Percentiles rank a stretch among this genome's conserved stretches.
Evolutionary conservation across 2,888 invertebrate species (phyloP).

Genomic region (Plebejus argus): DNA sequence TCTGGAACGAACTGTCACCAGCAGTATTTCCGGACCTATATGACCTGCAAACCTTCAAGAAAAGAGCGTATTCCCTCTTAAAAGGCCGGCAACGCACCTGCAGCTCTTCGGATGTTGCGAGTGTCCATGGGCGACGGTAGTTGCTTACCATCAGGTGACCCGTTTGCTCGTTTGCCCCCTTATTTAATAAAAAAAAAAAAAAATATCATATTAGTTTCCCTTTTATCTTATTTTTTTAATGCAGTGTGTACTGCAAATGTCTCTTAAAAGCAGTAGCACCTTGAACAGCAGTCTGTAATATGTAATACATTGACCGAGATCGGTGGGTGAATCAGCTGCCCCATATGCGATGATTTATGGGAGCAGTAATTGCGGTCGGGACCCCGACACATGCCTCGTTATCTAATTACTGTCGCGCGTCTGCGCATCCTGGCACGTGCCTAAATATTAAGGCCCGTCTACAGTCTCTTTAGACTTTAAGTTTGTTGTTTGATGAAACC

Average conservation of each 20-base stretch:
- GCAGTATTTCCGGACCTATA: too few relatives aligned
- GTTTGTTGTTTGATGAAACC: too few relatives aligned
- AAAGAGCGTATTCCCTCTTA: too few relatives aligned
- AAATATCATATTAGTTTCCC: neutral
- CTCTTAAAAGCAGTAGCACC: neutral
- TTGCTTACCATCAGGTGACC: too few relatives aligned
- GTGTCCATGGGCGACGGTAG: too few relatives aligned
- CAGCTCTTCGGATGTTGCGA: too few relatives aligned
- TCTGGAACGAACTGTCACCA: too few relatives aligned
- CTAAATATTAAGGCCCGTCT: conserved; percentile 24
- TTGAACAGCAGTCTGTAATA: neutral
- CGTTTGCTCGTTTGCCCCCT: too few relatives aligned
- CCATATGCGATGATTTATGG: conserved; percentile 76
- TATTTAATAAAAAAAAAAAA: too few relatives aligned
- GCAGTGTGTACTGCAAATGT: neutral
- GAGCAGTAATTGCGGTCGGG: conserved; percentile 76
- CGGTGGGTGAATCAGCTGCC: conserved; percentile 63
- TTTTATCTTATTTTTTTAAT: neutral
- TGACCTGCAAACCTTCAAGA: too few relatives aligned
- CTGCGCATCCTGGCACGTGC: conserved; percentile 45
- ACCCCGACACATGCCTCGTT: conserved; percentile 76
- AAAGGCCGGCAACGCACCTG: too few relatives aligned
- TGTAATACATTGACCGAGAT: conserved; percentile 50
- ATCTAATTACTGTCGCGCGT: conserved; percentile 73
- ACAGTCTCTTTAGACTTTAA: neutral